Evolutionary conservation across 2,113 vertebrate genomes (phyloP).

Genomic region (Lepisosteus osseus): DNA sequence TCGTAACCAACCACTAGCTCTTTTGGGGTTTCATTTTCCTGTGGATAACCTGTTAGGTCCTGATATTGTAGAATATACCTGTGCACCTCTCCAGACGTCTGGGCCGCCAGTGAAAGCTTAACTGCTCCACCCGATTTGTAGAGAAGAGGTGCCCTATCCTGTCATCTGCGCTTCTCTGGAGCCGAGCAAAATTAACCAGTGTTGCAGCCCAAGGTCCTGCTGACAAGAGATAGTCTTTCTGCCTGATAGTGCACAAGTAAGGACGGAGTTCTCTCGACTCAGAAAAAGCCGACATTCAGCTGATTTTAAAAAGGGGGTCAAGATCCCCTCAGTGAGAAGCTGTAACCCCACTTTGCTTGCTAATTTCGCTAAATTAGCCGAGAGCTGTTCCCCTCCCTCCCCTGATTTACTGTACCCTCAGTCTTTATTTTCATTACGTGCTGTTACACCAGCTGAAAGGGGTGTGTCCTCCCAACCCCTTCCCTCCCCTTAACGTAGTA

Average conservation of each 20-base stretch:
- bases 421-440: constrained; percentile 39
- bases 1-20: constrained; percentile 64
- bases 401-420: constrained; percentile 39
- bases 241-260: constrained; percentile 72
- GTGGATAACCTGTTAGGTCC: constrained; percentile 49
- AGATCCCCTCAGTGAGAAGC: constrained; percentile 37
- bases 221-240: constrained; percentile 78
- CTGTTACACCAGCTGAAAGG: constrained; percentile 36
- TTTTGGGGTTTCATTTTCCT: constrained; percentile 43
- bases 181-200: constrained; percentile 65
- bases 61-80: constrained; percentile 55
- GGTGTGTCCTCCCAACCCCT: constrained; percentile 41
- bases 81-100: constrained; percentile 58
- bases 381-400: constrained; percentile 43
- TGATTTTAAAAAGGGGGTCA: constrained; percentile 51
- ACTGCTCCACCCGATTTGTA: constrained; percentile 40
- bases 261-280: constrained; percentile 78
- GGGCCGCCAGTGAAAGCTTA: constrained; percentile 64
- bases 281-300: constrained; percentile 59
- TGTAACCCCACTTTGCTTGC: constrained; percentile 49
- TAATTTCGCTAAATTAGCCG: constrained; percentile 56
- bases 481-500: constrained; percentile 52
- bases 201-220: constrained; percentile 62
- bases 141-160: constrained; percentile 58
- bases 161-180: constrained; percentile 71